Evolutionary conservation across 2,888 invertebrate species (phyloP).

Genomic region (Drosophila kanekoi): DNA sequence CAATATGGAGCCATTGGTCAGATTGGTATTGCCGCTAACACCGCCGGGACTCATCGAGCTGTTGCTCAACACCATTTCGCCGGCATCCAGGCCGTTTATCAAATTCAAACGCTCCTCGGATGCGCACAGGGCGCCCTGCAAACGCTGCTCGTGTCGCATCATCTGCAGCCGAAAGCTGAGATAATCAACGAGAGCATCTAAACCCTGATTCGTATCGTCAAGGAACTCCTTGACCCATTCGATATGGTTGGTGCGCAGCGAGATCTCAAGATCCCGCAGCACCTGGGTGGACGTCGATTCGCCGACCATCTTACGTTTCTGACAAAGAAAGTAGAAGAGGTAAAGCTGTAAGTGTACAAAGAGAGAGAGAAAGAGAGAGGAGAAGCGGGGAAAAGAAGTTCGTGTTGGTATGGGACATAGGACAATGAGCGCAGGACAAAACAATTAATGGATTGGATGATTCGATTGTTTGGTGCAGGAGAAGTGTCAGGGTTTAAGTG

Average conservation of each 20-base stretch:
- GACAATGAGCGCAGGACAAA: constrained; percentile 32
- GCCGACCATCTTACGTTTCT: constrained; percentile 98
- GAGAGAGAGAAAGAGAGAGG: constrained; percentile 47
- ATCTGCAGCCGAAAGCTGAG: constrained; percentile 96
- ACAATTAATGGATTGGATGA: constrained; percentile 31
- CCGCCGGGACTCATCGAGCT: constrained; percentile 74
- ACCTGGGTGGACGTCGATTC: constrained; percentile 99
- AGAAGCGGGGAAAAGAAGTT: constrained; percentile 23
- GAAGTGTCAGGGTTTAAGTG: constrained; percentile 24
- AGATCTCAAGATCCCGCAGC: constrained; percentile 98
- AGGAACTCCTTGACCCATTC: constrained; percentile 99
- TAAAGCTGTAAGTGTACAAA: constrained; percentile 84
- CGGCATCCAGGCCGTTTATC: constrained; percentile 64
- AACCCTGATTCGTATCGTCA: constrained; percentile 97
- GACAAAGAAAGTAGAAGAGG: constrained; percentile 87
- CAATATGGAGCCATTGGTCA: constrained; percentile 64
- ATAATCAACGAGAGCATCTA: constrained; percentile 99
- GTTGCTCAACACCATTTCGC: constrained; percentile 84
- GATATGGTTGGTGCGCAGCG: constrained; percentile 98
- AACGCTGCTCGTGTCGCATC: constrained; percentile 96
- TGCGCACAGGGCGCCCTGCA: constrained; percentile 90
- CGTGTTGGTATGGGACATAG: constrained; percentile 28
- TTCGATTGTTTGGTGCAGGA: constrained; percentile 38
- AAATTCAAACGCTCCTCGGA: constrained; percentile 90
- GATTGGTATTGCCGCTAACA: constrained; percentile 60